These are phyloP conservation scores for Alligator sinensis DNA, from an alignment of 2,113 vertebrate genomes.

Conservation along the genomic window DNA sequence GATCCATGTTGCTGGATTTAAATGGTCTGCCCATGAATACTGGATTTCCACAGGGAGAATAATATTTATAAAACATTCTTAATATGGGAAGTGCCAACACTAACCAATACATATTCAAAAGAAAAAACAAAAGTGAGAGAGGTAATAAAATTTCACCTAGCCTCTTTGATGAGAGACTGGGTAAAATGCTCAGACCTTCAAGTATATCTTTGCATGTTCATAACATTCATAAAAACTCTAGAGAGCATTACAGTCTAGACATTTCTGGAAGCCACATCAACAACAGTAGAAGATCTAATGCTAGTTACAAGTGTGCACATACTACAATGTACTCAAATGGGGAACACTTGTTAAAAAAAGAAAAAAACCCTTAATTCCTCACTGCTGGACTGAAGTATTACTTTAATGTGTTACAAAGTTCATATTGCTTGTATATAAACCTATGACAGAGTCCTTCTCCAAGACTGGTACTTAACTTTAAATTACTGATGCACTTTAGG, in stretches of 20 bases:
- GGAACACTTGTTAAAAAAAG: background rate
- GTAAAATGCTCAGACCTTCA: background rate
- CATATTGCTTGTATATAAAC: background rate
- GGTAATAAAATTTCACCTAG: background rate
- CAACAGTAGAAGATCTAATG: fast-evolving
- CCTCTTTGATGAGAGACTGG: background rate
- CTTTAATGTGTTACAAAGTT: background rate
- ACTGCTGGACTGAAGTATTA: background rate
- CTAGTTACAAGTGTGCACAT: background rate
- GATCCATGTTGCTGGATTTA: background rate
- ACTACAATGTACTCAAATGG: background rate
- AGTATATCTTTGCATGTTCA: background rate
- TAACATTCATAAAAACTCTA: background rate
- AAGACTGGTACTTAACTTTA: background rate
- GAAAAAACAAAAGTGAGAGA: background rate
- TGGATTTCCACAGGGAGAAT: background rate
- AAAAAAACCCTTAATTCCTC: no score
- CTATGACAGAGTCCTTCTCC: background rate
- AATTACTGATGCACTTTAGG: background rate
- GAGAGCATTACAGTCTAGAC: background rate
- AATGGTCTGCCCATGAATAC: background rate
- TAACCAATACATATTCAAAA: background rate
- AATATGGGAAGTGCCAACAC: background rate
- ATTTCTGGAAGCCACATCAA: background rate
- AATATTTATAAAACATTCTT: background rate